A percentile compares a stretch with the other conserved stretches of the same genome.
phyloP scores from a whole-genome alignment of 2,797 vertebrate genomes.

The Sebastes goodei region DNA sequence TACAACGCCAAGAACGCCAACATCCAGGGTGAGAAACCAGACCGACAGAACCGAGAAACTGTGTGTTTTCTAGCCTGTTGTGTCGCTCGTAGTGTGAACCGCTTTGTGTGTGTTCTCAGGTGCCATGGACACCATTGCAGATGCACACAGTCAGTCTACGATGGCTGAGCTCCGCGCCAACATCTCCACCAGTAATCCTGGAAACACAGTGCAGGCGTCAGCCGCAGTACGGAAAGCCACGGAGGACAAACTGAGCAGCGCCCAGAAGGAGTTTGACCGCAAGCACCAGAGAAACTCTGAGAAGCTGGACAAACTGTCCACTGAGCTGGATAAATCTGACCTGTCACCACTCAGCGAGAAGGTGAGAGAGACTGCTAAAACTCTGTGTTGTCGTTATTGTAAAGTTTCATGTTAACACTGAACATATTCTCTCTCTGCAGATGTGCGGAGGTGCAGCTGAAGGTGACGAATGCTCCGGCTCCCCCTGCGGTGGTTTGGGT shows the following conservation, averaged over 20 bases:
- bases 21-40: conserved; percentile 85
- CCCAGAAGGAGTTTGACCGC: conserved; percentile 84
- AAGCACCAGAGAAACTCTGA: conserved; percentile 85
- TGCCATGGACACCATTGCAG: conserved; percentile 89
- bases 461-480: conserved; percentile 79
- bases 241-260: conserved; percentile 83
- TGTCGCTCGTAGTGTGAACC: too few relatives aligned
- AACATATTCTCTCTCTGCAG: conserved; percentile 65
- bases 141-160: conserved; percentile 86
- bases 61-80: neutral
- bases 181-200: conserved; percentile 79
- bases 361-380: conserved; percentile 75
- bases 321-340: conserved; percentile 86
- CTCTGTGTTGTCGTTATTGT: accelerated
- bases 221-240: conserved; percentile 78
- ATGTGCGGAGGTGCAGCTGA: conserved; percentile 86
- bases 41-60: neutral
- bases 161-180: conserved; percentile 85
- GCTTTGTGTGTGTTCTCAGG: conserved; percentile 76
- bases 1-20: conserved; percentile 93
- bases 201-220: conserved; percentile 82
- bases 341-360: conserved; percentile 84
- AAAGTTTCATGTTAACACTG: neutral
- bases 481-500: conserved; percentile 87
- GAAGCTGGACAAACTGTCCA: conserved; percentile 88